Evolutionary conservation across 2,888 invertebrate genomes (phyloP).

Genomic region (Melanchra persicariae): DNA sequence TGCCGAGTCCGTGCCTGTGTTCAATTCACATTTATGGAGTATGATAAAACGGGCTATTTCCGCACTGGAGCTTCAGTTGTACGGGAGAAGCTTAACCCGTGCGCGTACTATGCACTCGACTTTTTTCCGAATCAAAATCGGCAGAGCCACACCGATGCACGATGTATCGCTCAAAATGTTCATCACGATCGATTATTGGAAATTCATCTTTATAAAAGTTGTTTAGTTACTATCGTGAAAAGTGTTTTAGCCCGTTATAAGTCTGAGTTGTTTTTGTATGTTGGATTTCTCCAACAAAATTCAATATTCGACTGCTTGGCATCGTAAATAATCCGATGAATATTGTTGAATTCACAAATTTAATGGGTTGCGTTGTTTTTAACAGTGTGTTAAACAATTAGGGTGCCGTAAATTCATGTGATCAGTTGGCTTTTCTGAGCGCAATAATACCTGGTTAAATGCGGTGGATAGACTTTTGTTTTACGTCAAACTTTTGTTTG

Average conservation of each 20-base stretch:
- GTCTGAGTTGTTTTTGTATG: slow-evolving; percentile 1
- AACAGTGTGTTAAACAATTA: neutral
- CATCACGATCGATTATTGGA: slow-evolving; percentile 30
- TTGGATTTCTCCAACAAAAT: neutral
- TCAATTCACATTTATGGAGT: slow-evolving; percentile 82
- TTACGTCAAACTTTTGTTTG: neutral
- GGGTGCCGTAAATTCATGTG: neutral
- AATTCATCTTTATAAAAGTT: slow-evolving; percentile 25
- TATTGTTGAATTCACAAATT: neutral
- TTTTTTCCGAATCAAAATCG: slow-evolving; percentile 41
- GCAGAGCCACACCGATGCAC: slow-evolving; percentile 8
- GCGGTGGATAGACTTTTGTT: too few species aligned
- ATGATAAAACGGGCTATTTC: slow-evolving; percentile 86
- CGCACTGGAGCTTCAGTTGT: slow-evolving; percentile 69
- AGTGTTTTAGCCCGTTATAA: slow-evolving; percentile 5
- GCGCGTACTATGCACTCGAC: slow-evolving; percentile 61
- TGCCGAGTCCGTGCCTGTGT: slow-evolving; percentile 80
- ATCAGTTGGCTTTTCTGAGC: neutral
- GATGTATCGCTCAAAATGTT: slow-evolving; percentile 17
- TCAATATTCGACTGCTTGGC: neutral
- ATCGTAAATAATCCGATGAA: neutral
- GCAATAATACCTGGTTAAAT: neutral
- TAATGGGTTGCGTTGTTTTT: neutral
- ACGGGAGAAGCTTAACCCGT: slow-evolving; percentile 52
- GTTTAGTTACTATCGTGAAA: slow-evolving; percentile 27